Evolutionary conservation across 2,888 invertebrate genomes (phyloP).

Genomic region (Habrosyne pyritoides): DNA sequence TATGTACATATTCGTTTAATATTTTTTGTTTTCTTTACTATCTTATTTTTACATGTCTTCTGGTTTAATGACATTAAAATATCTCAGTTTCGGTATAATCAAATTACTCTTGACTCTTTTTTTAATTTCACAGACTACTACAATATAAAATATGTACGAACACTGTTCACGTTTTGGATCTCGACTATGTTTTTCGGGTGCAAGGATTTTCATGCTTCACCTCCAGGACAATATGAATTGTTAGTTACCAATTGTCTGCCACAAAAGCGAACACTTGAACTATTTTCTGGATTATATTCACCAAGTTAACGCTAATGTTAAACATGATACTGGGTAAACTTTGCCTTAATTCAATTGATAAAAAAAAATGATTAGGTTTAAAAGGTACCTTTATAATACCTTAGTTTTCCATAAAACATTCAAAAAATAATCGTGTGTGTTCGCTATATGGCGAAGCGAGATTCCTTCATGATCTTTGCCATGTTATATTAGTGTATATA

Average conservation of each 20-base stretch:
- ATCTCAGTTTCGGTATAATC: background rate
- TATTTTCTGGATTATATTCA: background rate
- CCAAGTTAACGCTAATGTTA: background rate
- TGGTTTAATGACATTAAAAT: background rate
- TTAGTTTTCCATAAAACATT: conserved; percentile 13
- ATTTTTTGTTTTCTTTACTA: conserved; percentile 3
- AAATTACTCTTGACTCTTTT: background rate
- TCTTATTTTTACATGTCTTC: conserved; percentile 11
- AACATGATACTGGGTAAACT: background rate
- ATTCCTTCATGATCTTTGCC: conserved; percentile 57
- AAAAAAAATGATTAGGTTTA: conserved; percentile 10
- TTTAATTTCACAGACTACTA: background rate
- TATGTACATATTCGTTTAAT: conserved; percentile 31
- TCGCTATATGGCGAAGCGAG: conserved; percentile 44
- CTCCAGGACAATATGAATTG: conserved; percentile 64
- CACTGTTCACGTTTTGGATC: conserved; percentile 17
- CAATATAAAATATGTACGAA: background rate
- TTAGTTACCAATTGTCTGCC: conserved; percentile 67
- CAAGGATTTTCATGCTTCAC: conserved; percentile 35
- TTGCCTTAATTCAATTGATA: background rate
- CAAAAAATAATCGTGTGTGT: conserved; percentile 45
- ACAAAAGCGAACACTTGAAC: conserved; percentile 11
- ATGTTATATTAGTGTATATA: conserved; percentile 75
- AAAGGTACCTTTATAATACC: conserved; percentile 16
- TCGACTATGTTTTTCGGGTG: conserved; percentile 31